These are phyloP conservation scores for Tympanuchus pallidicinctus DNA, from an alignment of 2,113 vertebrate species.

Conservation along the genomic window DNA sequence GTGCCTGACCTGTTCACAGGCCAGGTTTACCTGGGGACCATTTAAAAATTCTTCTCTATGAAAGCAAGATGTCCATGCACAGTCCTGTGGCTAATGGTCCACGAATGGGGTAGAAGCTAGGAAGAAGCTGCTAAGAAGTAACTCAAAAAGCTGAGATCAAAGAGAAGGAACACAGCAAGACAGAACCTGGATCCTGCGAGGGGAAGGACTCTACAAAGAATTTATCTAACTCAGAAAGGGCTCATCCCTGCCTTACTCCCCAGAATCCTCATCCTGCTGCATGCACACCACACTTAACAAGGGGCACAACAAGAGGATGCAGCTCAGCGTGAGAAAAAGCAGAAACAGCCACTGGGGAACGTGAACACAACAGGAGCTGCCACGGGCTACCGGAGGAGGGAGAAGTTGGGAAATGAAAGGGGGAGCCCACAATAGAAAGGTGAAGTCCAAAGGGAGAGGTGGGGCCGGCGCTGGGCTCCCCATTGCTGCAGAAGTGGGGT, in stretches of 20 bases:
- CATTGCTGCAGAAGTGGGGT: rapidly evolving
- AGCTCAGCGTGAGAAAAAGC: background rate
- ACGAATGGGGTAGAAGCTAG: background rate
- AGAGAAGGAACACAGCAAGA: background rate
- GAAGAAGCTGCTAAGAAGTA: background rate
- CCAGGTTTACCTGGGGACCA: background rate
- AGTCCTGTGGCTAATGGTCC: background rate
- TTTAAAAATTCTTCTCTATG: background rate
- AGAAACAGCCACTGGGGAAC: background rate
- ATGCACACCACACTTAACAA: background rate
- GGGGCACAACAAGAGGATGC: background rate
- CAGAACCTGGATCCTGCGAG: background rate
- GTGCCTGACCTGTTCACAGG: background rate
- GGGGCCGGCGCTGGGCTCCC: background rate
- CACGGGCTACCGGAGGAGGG: background rate
- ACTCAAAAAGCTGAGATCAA: background rate
- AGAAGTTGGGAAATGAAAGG: background rate
- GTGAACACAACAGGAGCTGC: background rate
- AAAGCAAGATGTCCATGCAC: background rate
- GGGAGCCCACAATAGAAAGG: background rate
- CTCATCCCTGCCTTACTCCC: background rate
- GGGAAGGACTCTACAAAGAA: background rate
- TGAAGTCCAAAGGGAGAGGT: background rate
- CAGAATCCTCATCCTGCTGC: background rate
- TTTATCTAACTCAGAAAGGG: background rate